Evolutionary conservation across 2,888 invertebrate genomes (phyloP), one percentile per base, ranked within the genome.

Genomic region (Drosophila falleni): DNA sequence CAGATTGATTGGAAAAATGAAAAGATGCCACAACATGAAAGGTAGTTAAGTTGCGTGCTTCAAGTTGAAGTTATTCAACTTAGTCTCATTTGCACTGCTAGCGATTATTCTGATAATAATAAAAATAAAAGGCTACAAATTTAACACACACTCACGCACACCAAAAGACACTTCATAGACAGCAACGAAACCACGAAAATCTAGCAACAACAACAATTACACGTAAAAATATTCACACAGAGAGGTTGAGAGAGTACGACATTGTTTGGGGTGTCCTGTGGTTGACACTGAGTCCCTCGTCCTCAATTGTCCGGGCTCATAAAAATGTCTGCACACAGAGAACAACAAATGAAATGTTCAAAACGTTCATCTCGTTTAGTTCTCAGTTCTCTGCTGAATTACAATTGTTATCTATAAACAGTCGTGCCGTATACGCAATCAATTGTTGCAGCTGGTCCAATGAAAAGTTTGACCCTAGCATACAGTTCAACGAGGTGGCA

Each of bases 341-440:
- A 41, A 49, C 46, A 77, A 74, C 71, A 74, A 69, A 54, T 55
- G 73, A 58, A 64, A 58, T 37, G 56, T 33, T 55, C 19, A 31
- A 62, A 74, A 71, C 58, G 77, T 55, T 65, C 61, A 63, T 56
- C 64, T 65, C 64, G 47, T 54, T 46, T 55, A 68, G 51, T 59
- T 29, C 37, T n/a, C 49, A 23, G 54, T 59, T 35, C 33, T 51
- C 37, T 39, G 19, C 37, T 31, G 16, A 59, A 58, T 58, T 49
- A 78, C 79, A 65, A 74, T 74, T 70, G 75, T 72, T 79, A 75
- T 81, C 69, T 67, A 49, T 60, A n/a, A 61, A 81, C 29, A 29
- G 6, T 69, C 33, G 74, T 73, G 77, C 72, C 84, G 89, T 83
- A 87, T 84, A 84, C 87, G 87, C 83, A 87, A 89, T 89, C 87